phyloP scores from a whole-genome alignment of 2,113 vertebrate genomes.

The Gulo gulo region DNA sequence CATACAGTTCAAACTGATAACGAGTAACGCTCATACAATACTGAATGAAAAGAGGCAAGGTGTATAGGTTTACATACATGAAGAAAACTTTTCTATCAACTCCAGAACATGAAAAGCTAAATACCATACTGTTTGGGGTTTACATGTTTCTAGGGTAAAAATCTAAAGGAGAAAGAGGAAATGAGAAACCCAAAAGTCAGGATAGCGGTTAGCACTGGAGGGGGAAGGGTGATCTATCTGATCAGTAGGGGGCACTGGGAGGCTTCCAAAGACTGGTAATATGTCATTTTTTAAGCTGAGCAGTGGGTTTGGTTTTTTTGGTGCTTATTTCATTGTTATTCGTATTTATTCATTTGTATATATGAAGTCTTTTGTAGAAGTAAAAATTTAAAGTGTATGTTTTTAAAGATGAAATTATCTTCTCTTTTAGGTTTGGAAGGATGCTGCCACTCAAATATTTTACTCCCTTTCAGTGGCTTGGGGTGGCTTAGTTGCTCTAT shows the following conservation, averaged over 20 bases:
- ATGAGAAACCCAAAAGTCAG: neutral
- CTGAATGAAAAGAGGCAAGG: neutral
- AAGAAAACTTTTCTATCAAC: neutral
- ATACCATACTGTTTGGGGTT: neutral
- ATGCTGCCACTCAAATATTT: slow-evolving; percentile 97
- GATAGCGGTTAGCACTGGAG: neutral
- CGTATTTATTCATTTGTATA: neutral
- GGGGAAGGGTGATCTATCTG: neutral
- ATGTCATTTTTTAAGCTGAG: neutral
- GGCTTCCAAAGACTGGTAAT: neutral
- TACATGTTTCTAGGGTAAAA: slow-evolving; percentile 1
- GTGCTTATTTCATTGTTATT: neutral
- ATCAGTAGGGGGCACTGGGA: neutral
- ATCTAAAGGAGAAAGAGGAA: slow-evolving; percentile 4
- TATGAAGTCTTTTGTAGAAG: slow-evolving; percentile 13
- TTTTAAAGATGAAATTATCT: neutral
- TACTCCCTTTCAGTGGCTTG: slow-evolving; percentile 93
- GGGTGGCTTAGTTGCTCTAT: slow-evolving; percentile 93
- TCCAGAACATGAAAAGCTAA: neutral
- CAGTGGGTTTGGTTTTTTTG: neutral
- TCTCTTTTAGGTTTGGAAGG: slow-evolving; percentile 94
- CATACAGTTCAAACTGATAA: neutral
- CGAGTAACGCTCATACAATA: neutral
- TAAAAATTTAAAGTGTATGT: neutral
- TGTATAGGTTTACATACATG: neutral